Percentiles rank a stretch among this genome's conserved stretches.
Conservation (phyloP, 2,888 invertebrate genomes). For the Drosophila dives region DNA sequence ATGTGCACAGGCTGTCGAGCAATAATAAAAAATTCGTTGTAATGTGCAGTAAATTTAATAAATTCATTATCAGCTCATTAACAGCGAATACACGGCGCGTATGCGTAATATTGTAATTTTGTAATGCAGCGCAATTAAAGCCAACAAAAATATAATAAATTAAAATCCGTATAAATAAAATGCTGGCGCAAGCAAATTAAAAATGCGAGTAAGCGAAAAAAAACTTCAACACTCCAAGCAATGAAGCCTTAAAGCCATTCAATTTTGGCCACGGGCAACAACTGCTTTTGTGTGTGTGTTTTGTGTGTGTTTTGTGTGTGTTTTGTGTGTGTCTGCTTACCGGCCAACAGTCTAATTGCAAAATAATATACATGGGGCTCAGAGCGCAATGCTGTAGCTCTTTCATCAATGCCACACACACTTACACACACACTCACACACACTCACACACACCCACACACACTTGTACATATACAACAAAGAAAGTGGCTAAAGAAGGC, state of each 20-base stretch:
- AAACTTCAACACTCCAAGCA: constrained; percentile 23
- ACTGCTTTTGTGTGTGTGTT: constrained; percentile 7
- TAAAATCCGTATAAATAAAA: constrained; percentile 7
- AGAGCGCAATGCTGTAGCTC: constrained; percentile 37
- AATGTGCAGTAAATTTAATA: constrained; percentile 74
- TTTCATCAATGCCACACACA: constrained; percentile 73
- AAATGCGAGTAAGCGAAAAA: constrained; percentile 53
- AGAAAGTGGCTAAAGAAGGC: constrained; percentile 65
- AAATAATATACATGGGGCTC: constrained; percentile 69
- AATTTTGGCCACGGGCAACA: constrained; percentile 23
- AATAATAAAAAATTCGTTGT: constrained; percentile 16
- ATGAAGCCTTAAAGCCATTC: constrained; percentile 57
- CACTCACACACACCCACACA: constrained; percentile 7
- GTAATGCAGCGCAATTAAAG: constrained; percentile 55
- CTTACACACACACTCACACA: neutral
- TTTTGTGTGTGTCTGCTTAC: constrained; percentile 20
- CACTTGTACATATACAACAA: constrained; percentile 24
- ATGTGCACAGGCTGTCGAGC: constrained; percentile 37
- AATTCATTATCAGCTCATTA: constrained; percentile 81
- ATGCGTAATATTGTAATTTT: constrained; percentile 55
- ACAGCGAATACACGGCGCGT: constrained; percentile 47
- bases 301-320: constrained; percentile 3
- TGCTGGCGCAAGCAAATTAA: constrained; percentile 52
- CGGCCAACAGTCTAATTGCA: constrained; percentile 71
- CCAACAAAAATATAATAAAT: constrained; percentile 11